Evolutionary conservation across 2,113 vertebrate species (phyloP).

Genomic region (Heterotis niloticus): DNA sequence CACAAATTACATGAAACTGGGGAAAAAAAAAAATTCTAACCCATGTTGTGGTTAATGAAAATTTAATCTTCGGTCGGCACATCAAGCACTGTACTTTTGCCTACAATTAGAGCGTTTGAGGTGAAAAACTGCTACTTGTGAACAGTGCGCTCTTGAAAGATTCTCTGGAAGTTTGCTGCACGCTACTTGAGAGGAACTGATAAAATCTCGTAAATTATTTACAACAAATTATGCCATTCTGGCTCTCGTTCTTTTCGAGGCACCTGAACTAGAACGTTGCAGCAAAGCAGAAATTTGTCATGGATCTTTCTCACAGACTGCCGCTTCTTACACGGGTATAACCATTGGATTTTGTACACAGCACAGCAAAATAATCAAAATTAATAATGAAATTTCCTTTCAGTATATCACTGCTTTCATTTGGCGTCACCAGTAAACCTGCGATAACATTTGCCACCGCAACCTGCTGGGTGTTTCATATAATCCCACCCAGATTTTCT

Average conservation of each 20-base stretch:
- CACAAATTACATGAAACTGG: constrained; percentile 2
- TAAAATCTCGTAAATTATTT: background rate
- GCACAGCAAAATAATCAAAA: too few species aligned
- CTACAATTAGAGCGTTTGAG: background rate
- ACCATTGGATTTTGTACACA: background rate
- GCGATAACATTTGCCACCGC: too few species aligned
- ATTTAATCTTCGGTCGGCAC: background rate
- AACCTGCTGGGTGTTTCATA: too few species aligned
- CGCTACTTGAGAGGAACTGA: background rate
- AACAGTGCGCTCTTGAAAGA: background rate
- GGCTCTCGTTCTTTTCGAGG: constrained; percentile 1
- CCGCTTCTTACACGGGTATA: background rate
- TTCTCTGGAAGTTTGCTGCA: background rate
- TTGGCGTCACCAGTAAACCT: too few species aligned
- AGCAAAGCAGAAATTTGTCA: constrained; percentile 1
- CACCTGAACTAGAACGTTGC: background rate
- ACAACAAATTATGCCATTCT: background rate
- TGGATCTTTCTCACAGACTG: constrained; percentile 3
- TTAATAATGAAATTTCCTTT: background rate
- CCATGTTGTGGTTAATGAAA: background rate
- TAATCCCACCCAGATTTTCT: too few species aligned
- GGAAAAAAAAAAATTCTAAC: constrained; percentile 15
- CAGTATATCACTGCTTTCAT: background rate
- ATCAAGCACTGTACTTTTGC: background rate
- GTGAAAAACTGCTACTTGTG: background rate